Base-by-base conservation (phyloP, 2,113 vertebrate genomes). In the Gobio gobio region DNA sequence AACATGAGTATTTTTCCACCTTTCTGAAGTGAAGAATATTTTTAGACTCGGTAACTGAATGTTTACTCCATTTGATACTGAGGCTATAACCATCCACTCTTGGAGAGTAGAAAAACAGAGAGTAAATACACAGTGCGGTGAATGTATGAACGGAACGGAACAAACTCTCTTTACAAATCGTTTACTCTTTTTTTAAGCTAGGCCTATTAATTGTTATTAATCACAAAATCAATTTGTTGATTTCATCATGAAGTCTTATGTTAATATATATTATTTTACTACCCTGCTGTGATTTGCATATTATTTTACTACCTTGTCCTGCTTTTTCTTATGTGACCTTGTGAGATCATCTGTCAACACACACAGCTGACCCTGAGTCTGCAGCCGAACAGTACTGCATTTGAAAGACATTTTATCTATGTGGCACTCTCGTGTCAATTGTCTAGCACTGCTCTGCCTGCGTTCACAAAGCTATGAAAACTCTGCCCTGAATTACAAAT, bases 1-100 rank as follows among this genome's bases (percentile, higher is more conserved):
- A 86, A 64, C 68, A 54, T 66, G 80, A 70, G 86, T 89, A 85
- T 75, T 87, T 89, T 87, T 89, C 86, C 84, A 87, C 86, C 84
- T 89, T 88, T 82, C 81, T 83, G 2, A 83, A 83, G 59, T 54
- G 13, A 63, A 47, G 16, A 64, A 78, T 89, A 89, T 89, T 86
- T 89, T 87, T 86, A 89, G 83, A 36, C 20, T 73, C 24, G 3
- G 26, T 78, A 61, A 36, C 76, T 83, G 68, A 78, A 81, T 51
- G 45, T 64, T 84, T 64, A 66, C 58, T 56, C 29, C 9, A 56
- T 64, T 54, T 64, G 83, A 79, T 61, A 47, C 36, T 82, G 51
- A 29, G n/a, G 18, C 59, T 83, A 33, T 20, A 12, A 45, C 87
- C 83, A 77, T 86, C 86, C 87, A 78, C 87, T 77, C 89, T 79